Evolutionary conservation across 37 sponge, comb jelly and placozoan genomes (phyloP), one percentile per base, ranked within the genome.

Genomic region (Chondrosia reniformis): DNA sequence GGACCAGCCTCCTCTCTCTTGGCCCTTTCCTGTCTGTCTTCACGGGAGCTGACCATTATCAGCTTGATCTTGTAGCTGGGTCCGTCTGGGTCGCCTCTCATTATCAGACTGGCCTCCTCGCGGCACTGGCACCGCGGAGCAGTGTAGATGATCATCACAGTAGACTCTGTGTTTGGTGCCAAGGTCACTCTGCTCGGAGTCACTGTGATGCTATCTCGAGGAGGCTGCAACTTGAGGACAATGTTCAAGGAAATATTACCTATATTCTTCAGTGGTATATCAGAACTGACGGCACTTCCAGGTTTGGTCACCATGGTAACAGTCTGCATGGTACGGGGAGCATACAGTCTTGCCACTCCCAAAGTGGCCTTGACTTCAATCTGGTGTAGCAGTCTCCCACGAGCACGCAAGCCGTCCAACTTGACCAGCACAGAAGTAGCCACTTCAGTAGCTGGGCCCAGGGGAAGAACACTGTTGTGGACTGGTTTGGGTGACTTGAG

Each of bases 201-300:
- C 22, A 86, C 81, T 6, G 63, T 55, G 76, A 90, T 76, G 39
- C 33, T 55, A 17, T 31, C 19, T 19, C 39, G 44, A 27, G 65
- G 25, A 17, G 75, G 40, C 21, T 4, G 17, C 37, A 76, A 37
- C 58, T 66, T 65, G 42, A 86, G 43, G 9, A 31, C 37, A 7
- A 90, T 83, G 7, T 42, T 36, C 17, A 90, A 34, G 40, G 87
- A 77, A 24, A 90, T 76, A 38, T 90, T 90, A 54, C 91, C 91
- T 28, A 76, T 80, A 43, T 90, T 90, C 76, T 79, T 83, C 71
- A 90, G 45, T 4, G 91, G 91, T 7, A 90, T 57, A 27, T 40
- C 61, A 38, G 55, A 37, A 36, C 76, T 90, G 8, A 46, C 54
- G 19, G 80, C 36, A 2, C 56, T 59, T 0, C 87, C 87, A 33